Evolutionary conservation across 2,888 invertebrate genomes (phyloP).

Genomic region (Polyommatus iphigenia): DNA sequence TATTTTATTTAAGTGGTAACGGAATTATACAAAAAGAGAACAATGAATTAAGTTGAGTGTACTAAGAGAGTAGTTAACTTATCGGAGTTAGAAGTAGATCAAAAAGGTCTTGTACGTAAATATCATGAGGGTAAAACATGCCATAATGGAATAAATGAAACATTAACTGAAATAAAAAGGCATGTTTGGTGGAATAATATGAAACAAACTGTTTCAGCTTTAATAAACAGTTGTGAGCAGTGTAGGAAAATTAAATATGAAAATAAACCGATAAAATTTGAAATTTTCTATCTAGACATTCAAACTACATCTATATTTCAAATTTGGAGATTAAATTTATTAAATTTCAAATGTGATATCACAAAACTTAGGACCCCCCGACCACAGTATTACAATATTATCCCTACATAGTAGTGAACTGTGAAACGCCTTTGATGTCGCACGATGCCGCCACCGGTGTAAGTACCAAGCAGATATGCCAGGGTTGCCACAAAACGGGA

Average conservation of each 20-base stretch:
- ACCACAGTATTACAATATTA: too few species aligned
- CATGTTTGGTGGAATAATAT: slow-evolving; percentile 36
- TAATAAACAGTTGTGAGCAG: slow-evolving; percentile 9
- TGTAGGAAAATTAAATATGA: slow-evolving; percentile 24
- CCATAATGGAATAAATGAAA: slow-evolving; percentile 39
- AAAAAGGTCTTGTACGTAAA: neutral
- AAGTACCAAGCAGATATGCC: too few species aligned
- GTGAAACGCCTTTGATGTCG: too few species aligned
- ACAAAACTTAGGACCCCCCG: too few species aligned
- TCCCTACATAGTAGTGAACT: too few species aligned
- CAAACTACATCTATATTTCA: too few species aligned
- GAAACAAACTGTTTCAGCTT: slow-evolving; percentile 34
- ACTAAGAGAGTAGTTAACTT: slow-evolving; percentile 36
- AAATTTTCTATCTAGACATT: too few species aligned
- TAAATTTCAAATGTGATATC: too few species aligned
- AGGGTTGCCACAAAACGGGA: too few species aligned
- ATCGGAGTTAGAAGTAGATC: slow-evolving; percentile 12
- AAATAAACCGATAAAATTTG: neutral
- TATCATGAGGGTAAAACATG: slow-evolving; percentile 36
- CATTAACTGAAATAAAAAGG: slow-evolving; percentile 32
- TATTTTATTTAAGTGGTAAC: neutral
- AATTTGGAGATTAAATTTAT: too few species aligned
- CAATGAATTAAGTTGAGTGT: slow-evolving; percentile 33
- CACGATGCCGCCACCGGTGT: too few species aligned
- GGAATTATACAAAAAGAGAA: slow-evolving; percentile 31